Evolutionary conservation across 2,113 vertebrate species (phyloP).

Genomic region (Oncorhynchus gorbuscha): DNA sequence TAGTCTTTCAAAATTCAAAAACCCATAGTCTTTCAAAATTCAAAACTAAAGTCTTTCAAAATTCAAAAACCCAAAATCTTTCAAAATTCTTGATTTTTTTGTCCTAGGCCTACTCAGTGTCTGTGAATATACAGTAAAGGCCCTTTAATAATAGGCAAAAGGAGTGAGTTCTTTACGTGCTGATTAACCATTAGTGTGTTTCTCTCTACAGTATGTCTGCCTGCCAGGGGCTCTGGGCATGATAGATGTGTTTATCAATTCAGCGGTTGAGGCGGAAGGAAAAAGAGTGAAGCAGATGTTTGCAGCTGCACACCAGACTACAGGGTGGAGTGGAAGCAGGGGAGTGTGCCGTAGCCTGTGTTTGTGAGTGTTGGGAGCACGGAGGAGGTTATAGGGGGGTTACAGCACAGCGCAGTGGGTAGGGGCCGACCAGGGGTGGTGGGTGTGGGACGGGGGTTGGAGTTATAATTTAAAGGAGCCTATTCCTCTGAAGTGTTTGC

Average conservation of each 20-base stretch:
- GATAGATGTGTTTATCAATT: constrained; percentile 71
- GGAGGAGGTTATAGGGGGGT: constrained; percentile 69
- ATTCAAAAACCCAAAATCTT: background rate
- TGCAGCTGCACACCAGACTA: constrained; percentile 81
- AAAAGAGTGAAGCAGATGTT: constrained; percentile 70
- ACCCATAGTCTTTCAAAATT: too few relatives aligned
- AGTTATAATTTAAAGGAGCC: constrained; percentile 77
- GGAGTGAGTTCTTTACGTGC: background rate
- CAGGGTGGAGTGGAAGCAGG: constrained; percentile 73
- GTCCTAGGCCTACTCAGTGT: background rate
- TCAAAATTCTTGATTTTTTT: background rate
- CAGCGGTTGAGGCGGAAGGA: constrained; percentile 61
- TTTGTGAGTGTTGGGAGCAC: constrained; percentile 63
- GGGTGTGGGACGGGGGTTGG: constrained; percentile 11
- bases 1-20: background rate
- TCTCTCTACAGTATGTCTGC: constrained; percentile 39
- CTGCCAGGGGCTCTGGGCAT: constrained; percentile 58
- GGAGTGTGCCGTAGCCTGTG: constrained; percentile 24
- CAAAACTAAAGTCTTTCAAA: background rate
- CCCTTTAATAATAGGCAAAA: constrained; percentile 20
- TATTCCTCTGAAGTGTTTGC: constrained; percentile 80
- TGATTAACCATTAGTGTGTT: constrained; percentile 47
- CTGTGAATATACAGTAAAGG: background rate
- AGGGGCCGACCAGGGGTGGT: too few relatives aligned
- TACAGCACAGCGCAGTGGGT: constrained; percentile 25